Evolutionary conservation across 2,888 invertebrate genomes (phyloP), one percentile per base, ranked within the genome.

Genomic region (Zonitis immaculata): DNA sequence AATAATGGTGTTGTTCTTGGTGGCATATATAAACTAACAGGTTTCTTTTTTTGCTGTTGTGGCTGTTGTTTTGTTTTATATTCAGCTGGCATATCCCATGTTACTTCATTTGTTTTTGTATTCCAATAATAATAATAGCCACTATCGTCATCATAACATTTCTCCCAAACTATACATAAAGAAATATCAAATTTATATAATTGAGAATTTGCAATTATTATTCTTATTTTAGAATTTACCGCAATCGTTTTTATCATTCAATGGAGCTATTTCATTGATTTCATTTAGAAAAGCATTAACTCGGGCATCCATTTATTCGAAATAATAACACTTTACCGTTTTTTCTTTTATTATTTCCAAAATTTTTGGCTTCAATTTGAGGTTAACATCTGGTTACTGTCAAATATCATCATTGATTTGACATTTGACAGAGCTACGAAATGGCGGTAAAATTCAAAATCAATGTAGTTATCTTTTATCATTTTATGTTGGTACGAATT

Each of bases 71-170:
- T 55, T 27, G 65, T 45, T 56, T 62, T 72, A 60, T 77, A 79
- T 61, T 80, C 80, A 1, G 70, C 66, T 8, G 85, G 84, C 62
- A 79, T 77, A 56, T 82, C 81, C 85, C 85, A 85, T 8, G 83
- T 83, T 1, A 85, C 84, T 66, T 81, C 80, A 67, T 84, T 82
- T 1, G 83, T 82, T 59, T 79, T 75, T 12, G 78, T 76, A 66
- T 85, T 83, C 85, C 85, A 85, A 63, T 83, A 85, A 68, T 85
- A 85, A 1, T 81, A 76, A 67, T 80, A 84, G 1, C 84, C 84
- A 1, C 81, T 80, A 11, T 76, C 74, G 63, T 82, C 79, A 66
- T 85, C 85, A 59, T 76, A 78, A 64, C 84, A 84, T 69, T 83
- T 81, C 77, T 86, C 80, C 87, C 87, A 85, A 66, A 78, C 80